Evolutionary conservation across 1,140 invertebrate species (phyloP), one percentile per base, ranked within the genome.

Genomic region (Druon quercuslanigerum): DNA sequence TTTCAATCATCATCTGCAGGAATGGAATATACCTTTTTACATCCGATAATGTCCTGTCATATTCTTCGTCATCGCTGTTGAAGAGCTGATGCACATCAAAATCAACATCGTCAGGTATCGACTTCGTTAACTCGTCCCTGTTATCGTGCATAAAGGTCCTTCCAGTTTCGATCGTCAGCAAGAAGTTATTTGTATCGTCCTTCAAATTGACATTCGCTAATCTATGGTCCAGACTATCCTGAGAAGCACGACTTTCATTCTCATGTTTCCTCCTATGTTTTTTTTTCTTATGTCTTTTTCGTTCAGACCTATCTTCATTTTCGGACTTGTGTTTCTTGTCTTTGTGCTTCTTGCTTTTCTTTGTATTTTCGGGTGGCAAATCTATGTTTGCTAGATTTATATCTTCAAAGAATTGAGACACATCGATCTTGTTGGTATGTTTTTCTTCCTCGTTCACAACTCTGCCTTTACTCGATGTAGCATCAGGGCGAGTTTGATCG

Each of bases 1-100:
- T 79, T 74, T 90, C 90, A 77, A 95, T 94, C 92, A 94, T 94
- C 73, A 87, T 92, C 83, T 94, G 92, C 84, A 95, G 86, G 84
- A 94, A 94, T 25, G 94, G 94, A 83, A 94, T 92, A 86, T 94
- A 94, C 73, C 93, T 92, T 89, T 94, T 93, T 92, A 95, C 93
- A 82, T 94, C 93, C 75, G 92, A 91, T 78, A 94, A 92, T 84
- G 94, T 94, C 50, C 86, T 90, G 71, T 93, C 91, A 89, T 94
- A 94, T 51, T 92, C 91, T 70, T 91, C 90, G 46, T 84, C 74
- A 5, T 66, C 60, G n/a, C 16, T 33, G 3, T n/a, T 25, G 1
- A 66, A 40, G 5, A n/a, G 40, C 9, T 66, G 13, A 4, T 66
- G 60, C 2, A 7, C 3, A 40, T 66, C 60, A 3, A 66, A 66